Base-by-base conservation (phyloP, 2,113 vertebrate genomes). In the Propithecus coquereli region DNA sequence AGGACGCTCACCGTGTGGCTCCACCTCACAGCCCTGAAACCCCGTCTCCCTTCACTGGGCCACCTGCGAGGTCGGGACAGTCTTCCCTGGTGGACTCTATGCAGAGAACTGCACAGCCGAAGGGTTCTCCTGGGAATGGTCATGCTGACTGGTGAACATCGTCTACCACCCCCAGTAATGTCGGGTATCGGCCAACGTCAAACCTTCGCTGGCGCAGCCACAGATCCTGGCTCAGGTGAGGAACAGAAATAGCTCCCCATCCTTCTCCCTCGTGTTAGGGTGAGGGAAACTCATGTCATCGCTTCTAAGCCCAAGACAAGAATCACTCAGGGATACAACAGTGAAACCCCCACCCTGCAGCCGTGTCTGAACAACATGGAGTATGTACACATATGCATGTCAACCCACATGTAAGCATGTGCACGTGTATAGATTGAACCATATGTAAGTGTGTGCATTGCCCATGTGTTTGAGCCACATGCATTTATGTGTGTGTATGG, bases 131-230 rank as follows among this genome's bases (percentile, higher is more conserved):
- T 0, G 9, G 32, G 47, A 40, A 47, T 3, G 25, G 59, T n/a
- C 4, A 8, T 4, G 4, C 23, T 6, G n/a, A 23, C 45, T 34
- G 18, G 22, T n/a, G 70, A 34, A 25, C 17, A 9, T 1, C 2
- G 2, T 23, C 61, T 2, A 32, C 43, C 40, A 25, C 90, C 52
- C 85, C 32, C 18, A 23, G 18, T 16, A 3, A 34, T 0, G 9
- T 0, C 43, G 65, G 63, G 32, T 8, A 8, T 32, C 65, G 9
- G 45, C 57, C 68, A 71, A 4, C 18, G 32, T 81, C 70, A 57
- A 32, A 10, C 20, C 6, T 54, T 18, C 3, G 0, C 54, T 8
- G 74, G 34, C 52, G 11, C 8, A 13, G 17, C 76, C 0, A 0
- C 17, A 23, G 30, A 3, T 45, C 7, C 82, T 71, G 89, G 71